phyloP scores from a whole-genome alignment of 2,797 vertebrate genomes.

The Gila robusta region DNA sequence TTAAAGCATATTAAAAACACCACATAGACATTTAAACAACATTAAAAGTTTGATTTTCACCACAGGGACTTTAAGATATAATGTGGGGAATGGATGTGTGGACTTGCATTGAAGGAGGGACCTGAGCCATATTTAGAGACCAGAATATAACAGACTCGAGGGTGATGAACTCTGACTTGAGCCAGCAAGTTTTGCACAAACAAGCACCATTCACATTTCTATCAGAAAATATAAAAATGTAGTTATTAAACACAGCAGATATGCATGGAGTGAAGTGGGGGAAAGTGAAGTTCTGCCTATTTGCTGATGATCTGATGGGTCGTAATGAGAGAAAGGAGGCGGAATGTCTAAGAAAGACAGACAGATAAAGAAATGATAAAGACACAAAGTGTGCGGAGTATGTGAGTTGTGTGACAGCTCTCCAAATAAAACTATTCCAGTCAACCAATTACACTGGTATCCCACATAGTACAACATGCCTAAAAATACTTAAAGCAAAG shows the following conservation, averaged over 20 bases:
- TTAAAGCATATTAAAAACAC: no score
- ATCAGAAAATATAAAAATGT: background rate
- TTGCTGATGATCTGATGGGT: constrained; percentile 23
- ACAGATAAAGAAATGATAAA: constrained; percentile 21
- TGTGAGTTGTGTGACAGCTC: constrained; percentile 41
- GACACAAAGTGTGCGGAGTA: constrained; percentile 13
- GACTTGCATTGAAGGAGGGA: background rate
- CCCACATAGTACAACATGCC: constrained; percentile 30
- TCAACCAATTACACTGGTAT: constrained; percentile 48
- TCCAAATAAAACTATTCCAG: constrained; percentile 35
- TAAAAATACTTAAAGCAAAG: background rate
- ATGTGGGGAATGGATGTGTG: background rate
- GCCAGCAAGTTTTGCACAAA: background rate
- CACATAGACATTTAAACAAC: no score
- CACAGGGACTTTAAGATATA: no score
- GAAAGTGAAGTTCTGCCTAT: background rate
- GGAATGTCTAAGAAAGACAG: constrained; percentile 5
- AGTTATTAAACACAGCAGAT: constrained; percentile 5
- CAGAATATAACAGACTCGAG: background rate
- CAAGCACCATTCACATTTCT: background rate
- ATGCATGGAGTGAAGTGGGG: background rate
- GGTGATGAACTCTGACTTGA: background rate
- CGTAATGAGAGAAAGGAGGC: constrained; percentile 28
- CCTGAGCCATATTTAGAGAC: background rate
- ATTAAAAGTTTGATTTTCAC: no score